Evolutionary conservation across 2,888 invertebrate genomes (phyloP).

Genomic region (Tetheella fluctuosa): DNA sequence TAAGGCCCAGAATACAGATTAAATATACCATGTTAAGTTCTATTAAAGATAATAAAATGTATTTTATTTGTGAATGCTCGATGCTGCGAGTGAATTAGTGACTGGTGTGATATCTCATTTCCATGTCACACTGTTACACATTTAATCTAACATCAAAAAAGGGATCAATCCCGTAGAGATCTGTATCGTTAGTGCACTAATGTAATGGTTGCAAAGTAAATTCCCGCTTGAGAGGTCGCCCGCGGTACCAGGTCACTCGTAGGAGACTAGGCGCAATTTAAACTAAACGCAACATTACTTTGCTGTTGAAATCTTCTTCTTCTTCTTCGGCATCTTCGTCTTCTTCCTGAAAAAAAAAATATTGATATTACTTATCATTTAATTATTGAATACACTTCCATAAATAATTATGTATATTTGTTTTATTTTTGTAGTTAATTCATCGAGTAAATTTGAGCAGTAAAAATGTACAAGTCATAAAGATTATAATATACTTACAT

Average conservation of each 20-base stretch:
- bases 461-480: no score
- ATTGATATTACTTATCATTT: no score
- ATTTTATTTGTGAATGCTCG: not conserved
- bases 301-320: slow-evolving; percentile 44
- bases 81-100: not conserved
- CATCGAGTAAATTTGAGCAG: no score
- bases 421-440: no score
- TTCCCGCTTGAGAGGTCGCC: not conserved
- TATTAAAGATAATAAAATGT: no score
- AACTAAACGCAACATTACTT: slow-evolving; percentile 50
- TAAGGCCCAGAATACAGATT: no score
- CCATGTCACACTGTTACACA: not conserved
- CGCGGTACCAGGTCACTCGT: not conserved
- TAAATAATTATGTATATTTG: no score
- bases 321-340: slow-evolving; percentile 45
- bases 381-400: no score
- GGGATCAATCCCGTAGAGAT: not conserved
- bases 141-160: not conserved
- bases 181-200: not conserved
- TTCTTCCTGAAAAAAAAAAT: slow-evolving; percentile 36
- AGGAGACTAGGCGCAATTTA: slow-evolving; percentile 25
- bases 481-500: no score
- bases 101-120: not conserved
- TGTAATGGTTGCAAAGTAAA: not conserved
- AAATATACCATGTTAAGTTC: no score